Evolutionary conservation across 2,797 vertebrate genomes (phyloP).

Genomic region (Setipinna tenuifilis): DNA sequence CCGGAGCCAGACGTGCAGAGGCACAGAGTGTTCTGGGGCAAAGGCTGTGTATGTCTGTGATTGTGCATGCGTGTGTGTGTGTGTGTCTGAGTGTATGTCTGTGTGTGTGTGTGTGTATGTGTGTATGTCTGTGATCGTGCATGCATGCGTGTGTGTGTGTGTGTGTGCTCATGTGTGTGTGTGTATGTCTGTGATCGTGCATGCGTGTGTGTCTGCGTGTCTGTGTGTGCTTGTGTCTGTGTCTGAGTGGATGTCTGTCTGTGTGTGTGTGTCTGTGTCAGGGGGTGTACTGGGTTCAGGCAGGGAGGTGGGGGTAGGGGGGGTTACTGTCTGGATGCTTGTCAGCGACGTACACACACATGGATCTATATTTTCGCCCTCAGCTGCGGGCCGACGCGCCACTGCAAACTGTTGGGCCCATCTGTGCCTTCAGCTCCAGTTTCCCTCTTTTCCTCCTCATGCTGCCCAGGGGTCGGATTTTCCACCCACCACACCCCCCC

Average conservation of each 20-base stretch:
- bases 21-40: constrained; percentile 9
- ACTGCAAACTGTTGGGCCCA: not conserved
- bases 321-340: constrained; percentile 2
- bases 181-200: not conserved
- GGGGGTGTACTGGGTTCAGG: not conserved
- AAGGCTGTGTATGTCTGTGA: not conserved
- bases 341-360: constrained; percentile 21
- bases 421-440: constrained; percentile 5
- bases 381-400: not conserved
- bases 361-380: constrained; percentile 7
- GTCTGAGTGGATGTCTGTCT: not conserved
- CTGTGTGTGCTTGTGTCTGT: not conserved
- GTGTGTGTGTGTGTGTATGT: not conserved
- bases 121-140: not conserved
- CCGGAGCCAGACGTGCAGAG: not conserved
- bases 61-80: not conserved
- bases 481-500: too few species aligned
- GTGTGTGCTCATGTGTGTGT: not conserved
- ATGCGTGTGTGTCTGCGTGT: not conserved
- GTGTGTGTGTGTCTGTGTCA: not conserved
- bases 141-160: not conserved
- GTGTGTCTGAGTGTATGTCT: not conserved
- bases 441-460: not conserved
- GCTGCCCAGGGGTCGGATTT: not conserved
- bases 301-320: too few species aligned